Base-by-base conservation (phyloP, 2,113 vertebrate species). In the Heterotilapia buettikoferi region DNA sequence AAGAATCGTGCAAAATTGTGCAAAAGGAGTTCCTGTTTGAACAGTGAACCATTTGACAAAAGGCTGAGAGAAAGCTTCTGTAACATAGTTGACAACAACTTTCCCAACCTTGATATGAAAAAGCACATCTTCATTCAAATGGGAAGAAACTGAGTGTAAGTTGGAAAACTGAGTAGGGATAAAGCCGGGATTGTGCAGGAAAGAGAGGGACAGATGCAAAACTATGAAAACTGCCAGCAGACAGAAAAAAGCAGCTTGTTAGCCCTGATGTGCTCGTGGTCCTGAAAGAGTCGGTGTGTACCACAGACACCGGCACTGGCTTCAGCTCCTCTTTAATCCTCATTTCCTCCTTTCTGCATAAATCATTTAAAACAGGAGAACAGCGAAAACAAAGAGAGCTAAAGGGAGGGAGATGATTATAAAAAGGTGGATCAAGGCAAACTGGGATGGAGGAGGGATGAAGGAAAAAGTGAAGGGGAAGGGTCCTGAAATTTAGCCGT, bases 251-350 rank as follows among this genome's bases (percentile, higher is more conserved):
- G 57, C 73, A 86, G 89, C 90, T 93, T 80, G 93, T 95, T 93
- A 92, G 84, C 86, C 88, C 85, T 92, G 85, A 94, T 93, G 90
- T 89, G 86, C 80, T 93, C 80, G 47, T 59, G 88, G 89, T 92
- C 90, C 91, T 93, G 78, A 73, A 86, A 91, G 92, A 90, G 90
- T 92, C 52, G 16, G 84, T 11, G 86, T 73, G 84, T 61, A 83
- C 82, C 86, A 90, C 84, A 90, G 85, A 94, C 88, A 90, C 80
- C 79, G 90, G 87, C 92, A 86, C 76, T 88, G 93, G 90, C 94
- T 94, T 92, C 89, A 94, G 83, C 89, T 87, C 80, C 86, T 88
- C 90, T 94, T 95, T 94, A 92, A 94, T 95, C 92, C 92, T 86
- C 43, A 87, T 86, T 96, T 93, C 93, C 92, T 93, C 78, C 79